A percentile compares a stretch with the other conserved stretches of the same genome.
Evolutionary conservation across 2,888 invertebrate genomes (phyloP).

Genomic region (Rhamnusium bicolor): DNA sequence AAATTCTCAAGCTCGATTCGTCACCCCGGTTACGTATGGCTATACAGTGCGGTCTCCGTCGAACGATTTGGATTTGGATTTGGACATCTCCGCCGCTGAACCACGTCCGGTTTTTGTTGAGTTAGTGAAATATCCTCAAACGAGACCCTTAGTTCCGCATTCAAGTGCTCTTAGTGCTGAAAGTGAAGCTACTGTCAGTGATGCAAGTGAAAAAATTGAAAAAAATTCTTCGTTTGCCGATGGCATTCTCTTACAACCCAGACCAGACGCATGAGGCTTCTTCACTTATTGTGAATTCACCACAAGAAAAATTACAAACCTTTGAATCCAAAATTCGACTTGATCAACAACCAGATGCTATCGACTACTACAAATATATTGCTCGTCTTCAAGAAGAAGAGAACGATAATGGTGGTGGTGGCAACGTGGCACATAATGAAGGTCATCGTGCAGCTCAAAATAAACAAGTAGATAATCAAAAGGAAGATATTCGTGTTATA

Average conservation of each 20-base stretch:
- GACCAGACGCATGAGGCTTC: slow-evolving; percentile 32
- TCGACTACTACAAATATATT: slow-evolving; percentile 53
- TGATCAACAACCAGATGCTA: slow-evolving; percentile 49
- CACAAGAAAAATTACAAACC: slow-evolving; percentile 22
- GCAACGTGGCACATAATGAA: slow-evolving; percentile 18
- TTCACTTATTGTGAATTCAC: slow-evolving; percentile 3
- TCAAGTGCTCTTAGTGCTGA: slow-evolving; percentile 36
- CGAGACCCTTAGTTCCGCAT: slow-evolving; percentile 53
- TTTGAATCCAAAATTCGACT: slow-evolving; percentile 35
- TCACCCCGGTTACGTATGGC: slow-evolving; percentile 29
- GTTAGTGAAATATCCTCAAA: slow-evolving; percentile 43
- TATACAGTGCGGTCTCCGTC: slow-evolving; percentile 28
- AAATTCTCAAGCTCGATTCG: slow-evolving; percentile 21
- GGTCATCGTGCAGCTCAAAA: slow-evolving; percentile 28
- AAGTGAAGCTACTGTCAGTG: slow-evolving; percentile 46
- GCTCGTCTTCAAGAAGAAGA: slow-evolving; percentile 29
- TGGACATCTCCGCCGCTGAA: slow-evolving; percentile 58
- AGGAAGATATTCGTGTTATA: slow-evolving; percentile 21
- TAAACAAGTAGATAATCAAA: slow-evolving; percentile 29
- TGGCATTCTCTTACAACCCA: slow-evolving; percentile 61
- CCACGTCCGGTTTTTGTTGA: slow-evolving; percentile 58
- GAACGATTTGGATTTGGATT: slow-evolving; percentile 39
- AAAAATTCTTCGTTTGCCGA: slow-evolving; percentile 62
- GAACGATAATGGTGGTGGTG: slow-evolving; percentile 27
- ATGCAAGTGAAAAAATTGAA: slow-evolving; percentile 62